phyloP scores from a whole-genome alignment of 2,113 vertebrate genomes.

The Zosterops lateralis region DNA sequence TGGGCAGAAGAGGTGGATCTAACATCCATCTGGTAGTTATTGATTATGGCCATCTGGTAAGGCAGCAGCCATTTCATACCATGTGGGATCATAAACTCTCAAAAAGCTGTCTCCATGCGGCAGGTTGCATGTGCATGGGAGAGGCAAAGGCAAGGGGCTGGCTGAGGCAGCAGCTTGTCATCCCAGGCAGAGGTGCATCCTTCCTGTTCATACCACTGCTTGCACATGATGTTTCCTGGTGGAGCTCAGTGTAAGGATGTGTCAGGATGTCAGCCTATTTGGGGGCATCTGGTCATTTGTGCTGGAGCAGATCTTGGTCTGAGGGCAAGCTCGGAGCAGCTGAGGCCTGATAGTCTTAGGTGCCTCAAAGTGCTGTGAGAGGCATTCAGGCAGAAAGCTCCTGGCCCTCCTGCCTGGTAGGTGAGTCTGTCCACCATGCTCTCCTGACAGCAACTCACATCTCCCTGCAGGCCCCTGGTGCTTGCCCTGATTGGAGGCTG shows the following conservation, averaged over 20 bases:
- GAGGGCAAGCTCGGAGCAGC: not conserved
- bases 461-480: not conserved
- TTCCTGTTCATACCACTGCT: not conserved
- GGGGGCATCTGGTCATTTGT: not conserved
- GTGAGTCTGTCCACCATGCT: not conserved
- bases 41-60: slow-evolving; percentile 76
- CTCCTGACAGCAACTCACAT: not conserved
- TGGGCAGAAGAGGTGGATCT: slow-evolving; percentile 23
- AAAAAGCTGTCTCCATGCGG: slow-evolving; percentile 42
- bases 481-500: not conserved
- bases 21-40: slow-evolving; percentile 72
- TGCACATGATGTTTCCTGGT: accelerated
- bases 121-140: not conserved
- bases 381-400: not conserved
- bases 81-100: slow-evolving; percentile 37
- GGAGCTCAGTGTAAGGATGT: not conserved
- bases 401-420: not conserved
- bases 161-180: not conserved
- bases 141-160: slow-evolving; percentile 40
- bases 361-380: accelerated
- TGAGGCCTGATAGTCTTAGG: not conserved
- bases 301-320: not conserved
- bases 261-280: not conserved
- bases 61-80: slow-evolving; percentile 45
- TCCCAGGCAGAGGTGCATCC: not conserved